A percentile compares a stretch with the other conserved stretches of the same genome.
Evolutionary conservation across 2,113 vertebrate species (phyloP).

Genomic region (Neogobius melanostomus): DNA sequence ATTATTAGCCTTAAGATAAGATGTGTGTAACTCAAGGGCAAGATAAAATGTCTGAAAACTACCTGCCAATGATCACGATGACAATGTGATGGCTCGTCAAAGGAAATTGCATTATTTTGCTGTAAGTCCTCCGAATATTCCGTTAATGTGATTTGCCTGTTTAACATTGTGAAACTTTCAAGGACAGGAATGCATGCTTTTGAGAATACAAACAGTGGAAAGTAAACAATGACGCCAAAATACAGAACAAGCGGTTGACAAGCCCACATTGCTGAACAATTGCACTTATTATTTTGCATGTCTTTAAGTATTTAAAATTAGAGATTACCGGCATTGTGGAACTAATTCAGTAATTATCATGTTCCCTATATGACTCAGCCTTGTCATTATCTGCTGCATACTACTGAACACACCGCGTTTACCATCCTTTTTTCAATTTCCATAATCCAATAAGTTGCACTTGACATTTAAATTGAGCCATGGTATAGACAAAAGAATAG

Average conservation of each 20-base stretch:
- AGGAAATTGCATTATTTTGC: conserved; percentile 3
- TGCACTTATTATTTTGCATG: neutral
- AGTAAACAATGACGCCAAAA: neutral
- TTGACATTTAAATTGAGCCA: conserved; percentile 72
- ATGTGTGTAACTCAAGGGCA: conserved; percentile 2
- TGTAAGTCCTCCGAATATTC: neutral
- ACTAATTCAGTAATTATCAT: neutral
- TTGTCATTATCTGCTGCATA: neutral
- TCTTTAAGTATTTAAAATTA: neutral
- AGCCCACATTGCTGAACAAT: too few species aligned
- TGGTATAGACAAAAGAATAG: conserved; percentile 23
- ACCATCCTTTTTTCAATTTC: conserved; percentile 9
- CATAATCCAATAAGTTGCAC: conserved; percentile 70
- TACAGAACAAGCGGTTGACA: too few species aligned
- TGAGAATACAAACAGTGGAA: neutral
- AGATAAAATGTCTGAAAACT: neutral
- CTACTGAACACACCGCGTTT: neutral
- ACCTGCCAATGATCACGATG: neutral
- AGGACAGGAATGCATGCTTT: neutral
- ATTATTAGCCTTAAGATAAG: neutral
- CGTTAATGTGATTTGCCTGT: neutral
- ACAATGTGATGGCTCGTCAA: neutral
- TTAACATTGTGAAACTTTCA: conserved; percentile 4
- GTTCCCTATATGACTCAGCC: neutral
- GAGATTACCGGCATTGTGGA: neutral